Base-by-base conservation (phyloP, 2,888 invertebrate genomes). In the Drosophila nigritarsus region DNA sequence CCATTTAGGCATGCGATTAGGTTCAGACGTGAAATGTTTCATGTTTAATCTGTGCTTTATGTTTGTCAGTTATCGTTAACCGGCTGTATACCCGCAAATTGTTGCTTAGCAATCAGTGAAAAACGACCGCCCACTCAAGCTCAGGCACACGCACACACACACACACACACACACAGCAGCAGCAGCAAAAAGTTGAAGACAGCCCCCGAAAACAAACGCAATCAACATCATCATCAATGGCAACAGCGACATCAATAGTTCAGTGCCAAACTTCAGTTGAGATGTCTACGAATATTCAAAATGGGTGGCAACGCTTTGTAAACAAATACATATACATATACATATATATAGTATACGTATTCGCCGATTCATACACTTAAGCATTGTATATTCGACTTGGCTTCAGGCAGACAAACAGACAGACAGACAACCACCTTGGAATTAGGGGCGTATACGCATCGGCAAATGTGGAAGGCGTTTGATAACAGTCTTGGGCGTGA, bases 21-120 rank as follows among this genome's bases (percentile, higher is more conserved):
- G 62, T 68, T 68, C 75, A 73, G 73, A 53, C 68, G 75, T 55
- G 55, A 78, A 80, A 73, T 82, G 70, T 75, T 70, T 63, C 78
- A 81, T 83, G 73, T 78, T 73, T 75, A 78, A 80, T 83, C 81
- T 78, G 65, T 60, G 78, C 67, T 65, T 65, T 73, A 83, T 80
- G 81, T 83, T 81, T 78, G 83, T 82, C 83, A 78, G 83, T 82
- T 82, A 82, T 78, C 82, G 78, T 82, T 82, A 83, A 75, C 73
- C 75, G 62, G 75, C 64, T 55, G 56, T 50, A 50, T 40, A 48
- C 49, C 63, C 61, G 50, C 65, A 80, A 79, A 80, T 81, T 67
- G 80, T 77, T 83, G 78, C 78, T 70, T 66, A 50, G 80, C 80
- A 78, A 81, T 75, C 80, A 77, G 65, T 60, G 62, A 20, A 42